Conservation (phyloP, 2,888 invertebrate species). For the Norana najaformis region DNA sequence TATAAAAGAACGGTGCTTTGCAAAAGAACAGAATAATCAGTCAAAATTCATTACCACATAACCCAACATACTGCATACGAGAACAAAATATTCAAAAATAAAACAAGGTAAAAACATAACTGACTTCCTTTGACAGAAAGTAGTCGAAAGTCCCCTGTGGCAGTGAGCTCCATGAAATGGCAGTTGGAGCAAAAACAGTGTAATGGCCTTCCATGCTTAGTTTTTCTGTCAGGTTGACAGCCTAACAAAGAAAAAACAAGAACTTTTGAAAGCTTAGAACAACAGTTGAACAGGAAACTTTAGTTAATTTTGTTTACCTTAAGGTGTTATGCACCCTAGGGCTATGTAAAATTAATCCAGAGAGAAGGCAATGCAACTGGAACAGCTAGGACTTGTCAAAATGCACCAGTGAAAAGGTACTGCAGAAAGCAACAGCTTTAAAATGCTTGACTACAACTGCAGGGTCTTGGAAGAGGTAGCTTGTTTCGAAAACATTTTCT, state of each 20-base stretch:
- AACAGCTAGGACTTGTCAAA: too few species aligned
- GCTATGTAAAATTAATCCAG: too few species aligned
- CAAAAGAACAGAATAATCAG: not conserved
- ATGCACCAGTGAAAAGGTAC: too few species aligned
- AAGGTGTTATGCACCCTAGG: too few species aligned
- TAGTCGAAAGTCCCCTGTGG: conserved; percentile 34
- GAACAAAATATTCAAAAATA: not conserved
- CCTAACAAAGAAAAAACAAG: not conserved
- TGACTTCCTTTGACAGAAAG: conserved; percentile 34
- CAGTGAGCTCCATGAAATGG: conserved; percentile 34
- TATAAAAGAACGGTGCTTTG: not conserved
- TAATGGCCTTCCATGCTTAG: not conserved
- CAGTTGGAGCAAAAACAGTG: conserved; percentile 38
- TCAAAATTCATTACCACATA: not conserved
- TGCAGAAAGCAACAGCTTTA: too few species aligned
- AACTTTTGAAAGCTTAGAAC: not conserved
- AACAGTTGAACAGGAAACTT: not conserved
- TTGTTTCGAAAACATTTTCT: too few species aligned
- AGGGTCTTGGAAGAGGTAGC: too few species aligned
- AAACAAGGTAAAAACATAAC: not conserved
- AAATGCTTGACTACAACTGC: too few species aligned
- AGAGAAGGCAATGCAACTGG: too few species aligned
- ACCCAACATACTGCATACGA: not conserved
- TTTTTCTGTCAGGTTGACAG: conserved; percentile 10
- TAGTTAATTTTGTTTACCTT: too few species aligned